Evolutionary conservation across 2,797 vertebrate genomes (phyloP), one percentile per base, ranked within the genome.

Genomic region (Artibeus jamaicensis): DNA sequence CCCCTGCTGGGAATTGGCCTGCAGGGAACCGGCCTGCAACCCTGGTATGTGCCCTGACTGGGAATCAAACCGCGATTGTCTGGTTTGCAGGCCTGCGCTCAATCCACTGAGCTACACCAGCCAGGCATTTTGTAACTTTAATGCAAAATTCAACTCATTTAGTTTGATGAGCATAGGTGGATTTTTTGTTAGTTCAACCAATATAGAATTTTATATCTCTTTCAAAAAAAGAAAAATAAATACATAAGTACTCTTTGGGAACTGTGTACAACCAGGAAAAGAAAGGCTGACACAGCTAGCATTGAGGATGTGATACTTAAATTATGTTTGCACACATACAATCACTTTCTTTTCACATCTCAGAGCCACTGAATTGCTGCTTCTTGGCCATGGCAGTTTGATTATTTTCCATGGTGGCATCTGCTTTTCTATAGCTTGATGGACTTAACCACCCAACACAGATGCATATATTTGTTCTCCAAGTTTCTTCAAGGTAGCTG

Each of bases 121-220:
- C n/a, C n/a, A n/a, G n/a, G n/a, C n/a, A 42, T 93, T 89, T 91
- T 92, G 24, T 81, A 89, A 86, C 46, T 83, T 18, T 39, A 89
- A 46, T 57, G 8, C 8, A 86, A 79, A 93, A 74, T 73, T 16
- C 46, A 84, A 34, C 44, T 91, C 26, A 46, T 91, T 91, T 86
- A 68, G 22, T 67, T 71, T 94, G 18, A 87, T 88, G 79, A 90
- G 18, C 44, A 53, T 46, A 59, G 22, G 18, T 62, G 7, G 4
- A 29, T 92, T 44, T 83, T 55, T 62, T 24, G 32, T 73, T 48
- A 59, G 26, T 74, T 53, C 12, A 91, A 55, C 11, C 12, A 81
- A 71, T 82, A 62, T 2, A 81, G 24, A 93, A 81, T 46, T 89
- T 87, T 79, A 37, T 68, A 3, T 46, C 16, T 6, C 15, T 94